Evolutionary conservation across 2,888 invertebrate genomes (phyloP).

Genomic region (Glaucopsyche alexis): DNA sequence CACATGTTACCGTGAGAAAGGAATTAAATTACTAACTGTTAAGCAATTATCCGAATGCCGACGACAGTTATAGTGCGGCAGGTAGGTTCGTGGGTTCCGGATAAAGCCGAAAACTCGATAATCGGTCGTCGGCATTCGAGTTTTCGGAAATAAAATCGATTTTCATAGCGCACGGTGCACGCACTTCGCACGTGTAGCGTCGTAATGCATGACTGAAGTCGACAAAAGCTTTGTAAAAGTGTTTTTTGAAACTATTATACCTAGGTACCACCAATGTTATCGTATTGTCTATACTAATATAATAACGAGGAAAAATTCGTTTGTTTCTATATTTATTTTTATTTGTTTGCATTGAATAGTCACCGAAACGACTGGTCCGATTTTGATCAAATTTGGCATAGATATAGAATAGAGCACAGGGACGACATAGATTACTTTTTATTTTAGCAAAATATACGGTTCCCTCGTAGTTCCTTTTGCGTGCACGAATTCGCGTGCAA

Average conservation of each 20-base stretch:
- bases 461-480: too few species aligned
- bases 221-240: constrained; percentile 18
- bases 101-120: constrained; percentile 58
- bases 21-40: constrained; percentile 68
- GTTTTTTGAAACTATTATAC: background rate
- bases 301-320: too few species aligned
- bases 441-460: too few species aligned
- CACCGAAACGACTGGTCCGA: too few species aligned
- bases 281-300: too few species aligned
- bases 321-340: too few species aligned
- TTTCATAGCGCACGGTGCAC: constrained; percentile 75
- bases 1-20: constrained; percentile 73
- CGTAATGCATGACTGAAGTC: constrained; percentile 41
- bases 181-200: constrained; percentile 76
- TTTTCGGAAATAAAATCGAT: constrained; percentile 67
- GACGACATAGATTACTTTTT: too few species aligned
- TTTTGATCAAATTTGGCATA: too few species aligned
- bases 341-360: too few species aligned
- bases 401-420: too few species aligned
- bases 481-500: too few species aligned
- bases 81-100: constrained; percentile 71
- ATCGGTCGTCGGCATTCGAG: constrained; percentile 67
- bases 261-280: too few species aligned
- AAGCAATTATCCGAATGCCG: constrained; percentile 69
- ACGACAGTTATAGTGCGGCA: constrained; percentile 68